Evolutionary conservation across 2,888 invertebrate genomes (phyloP).

Genomic region (Drosophila atroscutellata): DNA sequence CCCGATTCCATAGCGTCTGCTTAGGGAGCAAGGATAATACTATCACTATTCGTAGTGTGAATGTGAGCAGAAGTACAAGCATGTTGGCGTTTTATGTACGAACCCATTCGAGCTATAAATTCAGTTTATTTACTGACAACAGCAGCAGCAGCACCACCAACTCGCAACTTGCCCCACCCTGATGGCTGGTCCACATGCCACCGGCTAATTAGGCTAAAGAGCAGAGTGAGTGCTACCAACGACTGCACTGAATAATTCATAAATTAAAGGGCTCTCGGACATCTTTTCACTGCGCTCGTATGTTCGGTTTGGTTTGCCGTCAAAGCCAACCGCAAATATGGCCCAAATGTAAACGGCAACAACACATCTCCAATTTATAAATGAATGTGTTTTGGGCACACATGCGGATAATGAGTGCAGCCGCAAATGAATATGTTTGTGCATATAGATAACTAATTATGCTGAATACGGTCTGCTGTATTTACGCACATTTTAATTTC

Average conservation of each 20-base stretch:
- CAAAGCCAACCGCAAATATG: conserved; percentile 65
- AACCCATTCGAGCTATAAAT: conserved; percentile 16
- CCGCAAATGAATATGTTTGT: conserved; percentile 10
- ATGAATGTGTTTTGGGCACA: background rate
- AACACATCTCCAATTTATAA: conserved; percentile 7
- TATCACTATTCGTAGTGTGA: background rate
- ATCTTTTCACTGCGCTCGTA: conserved; percentile 18
- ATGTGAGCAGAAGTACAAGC: background rate
- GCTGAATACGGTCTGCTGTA: background rate
- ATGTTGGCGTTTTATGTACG: conserved; percentile 30
- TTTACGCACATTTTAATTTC: background rate
- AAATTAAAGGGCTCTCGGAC: conserved; percentile 46
- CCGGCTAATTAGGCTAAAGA: conserved; percentile 65
- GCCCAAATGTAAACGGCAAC: conserved; percentile 60
- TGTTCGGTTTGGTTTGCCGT: conserved; percentile 28
- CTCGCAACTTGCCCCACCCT: background rate
- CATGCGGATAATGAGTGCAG: conserved; percentile 10
- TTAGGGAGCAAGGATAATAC: conserved; percentile 11
- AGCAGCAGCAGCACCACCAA: background rate
- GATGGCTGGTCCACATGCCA: conserved; percentile 25
- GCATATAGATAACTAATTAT: conserved; percentile 8
- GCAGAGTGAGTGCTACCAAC: conserved; percentile 56
- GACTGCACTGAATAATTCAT: conserved; percentile 72
- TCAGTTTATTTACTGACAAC: conserved; percentile 41
- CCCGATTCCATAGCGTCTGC: background rate